phyloP scores from a whole-genome alignment of 2,797 vertebrate genomes.

The Myripristis jacobus region DNA sequence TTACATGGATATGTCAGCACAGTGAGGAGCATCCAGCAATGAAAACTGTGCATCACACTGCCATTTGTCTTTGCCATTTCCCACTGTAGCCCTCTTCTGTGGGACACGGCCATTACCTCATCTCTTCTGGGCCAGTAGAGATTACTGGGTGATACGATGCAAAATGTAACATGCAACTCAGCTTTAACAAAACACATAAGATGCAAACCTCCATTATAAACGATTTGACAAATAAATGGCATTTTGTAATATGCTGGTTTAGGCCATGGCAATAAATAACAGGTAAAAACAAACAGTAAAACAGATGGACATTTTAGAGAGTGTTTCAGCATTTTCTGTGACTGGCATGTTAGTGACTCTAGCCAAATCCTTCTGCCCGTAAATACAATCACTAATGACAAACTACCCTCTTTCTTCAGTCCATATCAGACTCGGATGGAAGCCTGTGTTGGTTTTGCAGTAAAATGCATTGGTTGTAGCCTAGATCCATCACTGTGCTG shows the following conservation, averaged over 20 bases:
- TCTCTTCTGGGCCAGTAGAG: not conserved
- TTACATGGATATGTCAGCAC: not conserved
- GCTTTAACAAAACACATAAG: not conserved
- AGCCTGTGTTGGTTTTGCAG: slow-evolving; percentile 22
- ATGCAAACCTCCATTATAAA: too few relatives aligned
- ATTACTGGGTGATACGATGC: not conserved
- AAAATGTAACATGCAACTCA: not conserved
- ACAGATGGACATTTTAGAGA: not conserved
- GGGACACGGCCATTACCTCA: not conserved
- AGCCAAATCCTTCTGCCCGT: slow-evolving; percentile 3
- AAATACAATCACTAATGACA: slow-evolving; percentile 27
- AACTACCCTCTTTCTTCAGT: slow-evolving; percentile 14
- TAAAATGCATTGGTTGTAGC: slow-evolving; percentile 24
- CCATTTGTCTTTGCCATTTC: not conserved
- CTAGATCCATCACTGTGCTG: slow-evolving; percentile 62
- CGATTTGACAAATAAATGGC: not conserved
- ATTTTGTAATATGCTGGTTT: not conserved
- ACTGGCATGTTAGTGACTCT: not conserved
- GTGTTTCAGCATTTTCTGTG: not conserved
- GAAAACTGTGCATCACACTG: not conserved
- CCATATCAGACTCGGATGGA: slow-evolving; percentile 31
- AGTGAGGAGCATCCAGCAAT: not conserved
- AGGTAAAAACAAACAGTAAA: not conserved
- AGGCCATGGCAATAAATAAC: not conserved
- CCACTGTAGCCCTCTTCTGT: not conserved